Conservation (phyloP, 2,888 invertebrate genomes). For the Belgica antarctica region DNA sequence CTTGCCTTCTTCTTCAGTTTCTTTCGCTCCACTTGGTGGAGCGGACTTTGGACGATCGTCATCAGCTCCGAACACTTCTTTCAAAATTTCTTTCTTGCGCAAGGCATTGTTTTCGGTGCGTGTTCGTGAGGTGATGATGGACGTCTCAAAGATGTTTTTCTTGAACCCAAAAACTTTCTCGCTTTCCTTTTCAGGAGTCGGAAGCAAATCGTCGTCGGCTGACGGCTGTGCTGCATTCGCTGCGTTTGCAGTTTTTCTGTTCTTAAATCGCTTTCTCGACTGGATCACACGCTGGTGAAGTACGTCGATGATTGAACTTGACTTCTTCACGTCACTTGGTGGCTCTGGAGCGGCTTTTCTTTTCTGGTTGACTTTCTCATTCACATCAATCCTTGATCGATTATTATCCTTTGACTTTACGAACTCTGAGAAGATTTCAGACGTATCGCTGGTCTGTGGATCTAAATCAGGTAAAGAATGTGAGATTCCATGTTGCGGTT, state of each 20-base stretch:
- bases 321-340: conserved; percentile 44
- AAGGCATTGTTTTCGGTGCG: conserved; percentile 70
- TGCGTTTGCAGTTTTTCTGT: background rate
- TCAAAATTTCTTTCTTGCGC: conserved; percentile 73
- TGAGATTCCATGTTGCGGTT: conserved; percentile 67
- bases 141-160: conserved; percentile 63
- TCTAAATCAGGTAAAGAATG: conserved; percentile 77
- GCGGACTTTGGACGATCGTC: conserved; percentile 78
- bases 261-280: conserved; percentile 34
- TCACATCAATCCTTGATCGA: conserved; percentile 55
- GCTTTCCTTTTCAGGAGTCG: conserved; percentile 46
- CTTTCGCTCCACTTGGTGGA: conserved; percentile 59
- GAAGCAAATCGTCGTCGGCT: conserved; percentile 49
- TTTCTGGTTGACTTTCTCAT: no score
- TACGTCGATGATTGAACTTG: conserved; percentile 54
- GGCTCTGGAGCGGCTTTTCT: conserved; percentile 48
- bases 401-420: conserved; percentile 48
- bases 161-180: conserved; percentile 47
- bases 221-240: background rate
- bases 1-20: conserved; percentile 46
- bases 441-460: conserved; percentile 68
- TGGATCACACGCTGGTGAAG: conserved; percentile 50
- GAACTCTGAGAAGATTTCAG: conserved; percentile 46
- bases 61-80: conserved; percentile 71
- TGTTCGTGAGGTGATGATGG: conserved; percentile 71